Evolutionary conservation across 2,797 vertebrate genomes (phyloP).

Genomic region (Phoxinus dragarum): DNA sequence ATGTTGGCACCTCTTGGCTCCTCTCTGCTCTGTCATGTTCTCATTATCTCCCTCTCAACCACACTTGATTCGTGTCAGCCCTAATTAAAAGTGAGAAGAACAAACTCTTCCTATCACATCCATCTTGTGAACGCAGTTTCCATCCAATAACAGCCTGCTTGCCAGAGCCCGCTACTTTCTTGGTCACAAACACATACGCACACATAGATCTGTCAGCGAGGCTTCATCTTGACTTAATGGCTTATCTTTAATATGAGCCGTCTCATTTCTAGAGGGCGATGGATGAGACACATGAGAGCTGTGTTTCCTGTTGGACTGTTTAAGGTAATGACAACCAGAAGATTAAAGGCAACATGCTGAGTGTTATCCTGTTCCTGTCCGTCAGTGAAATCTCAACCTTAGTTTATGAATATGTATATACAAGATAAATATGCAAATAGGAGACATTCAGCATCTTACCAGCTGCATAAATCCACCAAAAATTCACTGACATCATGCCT

Average conservation of each 20-base stretch:
- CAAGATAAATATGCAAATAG: constrained; percentile 45
- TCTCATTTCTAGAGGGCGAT: constrained; percentile 7
- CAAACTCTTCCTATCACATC: constrained; percentile 58
- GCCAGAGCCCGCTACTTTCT: constrained; percentile 41
- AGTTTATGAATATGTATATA: constrained; percentile 46
- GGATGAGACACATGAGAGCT: constrained; percentile 17
- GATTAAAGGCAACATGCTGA: constrained; percentile 39
- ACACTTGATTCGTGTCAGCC: constrained; percentile 62
- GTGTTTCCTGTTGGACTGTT: constrained; percentile 19
- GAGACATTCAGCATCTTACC: constrained; percentile 36
- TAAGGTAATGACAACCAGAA: constrained; percentile 36
- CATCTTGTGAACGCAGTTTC: constrained; percentile 60
- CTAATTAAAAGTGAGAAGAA: constrained; percentile 64
- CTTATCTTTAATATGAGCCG: constrained; percentile 35
- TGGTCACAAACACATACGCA: constrained; percentile 44
- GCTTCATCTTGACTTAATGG: constrained; percentile 40
- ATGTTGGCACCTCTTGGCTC: constrained; percentile 37
- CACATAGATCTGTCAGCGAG: constrained; percentile 27
- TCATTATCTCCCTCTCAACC: constrained; percentile 62
- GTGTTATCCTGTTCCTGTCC: constrained; percentile 26
- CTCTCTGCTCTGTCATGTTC: constrained; percentile 45
- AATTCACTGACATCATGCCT: constrained; percentile 8
- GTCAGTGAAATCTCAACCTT: constrained; percentile 24
- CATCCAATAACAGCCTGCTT: constrained; percentile 49
- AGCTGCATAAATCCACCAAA: constrained; percentile 37